These are phyloP conservation scores for Lepisosteus oculatus DNA, from an alignment of 2,113 vertebrate species.

Conservation along the genomic window DNA sequence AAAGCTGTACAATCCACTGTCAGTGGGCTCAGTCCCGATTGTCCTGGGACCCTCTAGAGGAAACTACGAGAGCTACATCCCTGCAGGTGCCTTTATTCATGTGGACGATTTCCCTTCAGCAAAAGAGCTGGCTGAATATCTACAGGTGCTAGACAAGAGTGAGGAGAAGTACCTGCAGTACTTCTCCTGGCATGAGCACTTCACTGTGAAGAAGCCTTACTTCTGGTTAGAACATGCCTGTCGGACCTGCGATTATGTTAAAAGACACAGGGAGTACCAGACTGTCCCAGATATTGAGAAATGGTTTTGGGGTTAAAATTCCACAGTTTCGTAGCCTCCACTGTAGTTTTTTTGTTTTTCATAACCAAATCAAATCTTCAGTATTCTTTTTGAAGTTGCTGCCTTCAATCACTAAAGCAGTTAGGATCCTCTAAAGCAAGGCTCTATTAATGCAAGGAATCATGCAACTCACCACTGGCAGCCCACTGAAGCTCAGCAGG, in stretches of 20 bases:
- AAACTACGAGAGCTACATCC: slow-evolving; percentile 96
- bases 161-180: slow-evolving; percentile 89
- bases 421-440: no score
- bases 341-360: no score
- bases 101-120: slow-evolving; percentile 90
- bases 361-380: no score
- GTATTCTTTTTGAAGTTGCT: no score
- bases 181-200: slow-evolving; percentile 91
- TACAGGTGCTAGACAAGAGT: slow-evolving; percentile 90
- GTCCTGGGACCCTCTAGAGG: slow-evolving; percentile 86
- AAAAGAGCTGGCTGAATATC: slow-evolving; percentile 87
- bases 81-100: slow-evolving; percentile 90
- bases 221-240: slow-evolving; percentile 96
- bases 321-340: no score
- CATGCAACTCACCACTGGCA: no score
- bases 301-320: slow-evolving; percentile 88
- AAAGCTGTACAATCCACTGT: slow-evolving; percentile 92
- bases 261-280: slow-evolving; percentile 90
- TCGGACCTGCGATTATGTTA: slow-evolving; percentile 87
- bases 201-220: slow-evolving; percentile 85
- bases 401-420: no score
- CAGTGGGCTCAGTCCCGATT: slow-evolving; percentile 87
- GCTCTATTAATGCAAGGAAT: no score
- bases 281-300: slow-evolving; percentile 88
- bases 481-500: no score